A percentile compares a stretch with the other conserved stretches of the same genome.
Conservation (phyloP, 2,113 vertebrate species). For the Procavia capensis region DNA sequence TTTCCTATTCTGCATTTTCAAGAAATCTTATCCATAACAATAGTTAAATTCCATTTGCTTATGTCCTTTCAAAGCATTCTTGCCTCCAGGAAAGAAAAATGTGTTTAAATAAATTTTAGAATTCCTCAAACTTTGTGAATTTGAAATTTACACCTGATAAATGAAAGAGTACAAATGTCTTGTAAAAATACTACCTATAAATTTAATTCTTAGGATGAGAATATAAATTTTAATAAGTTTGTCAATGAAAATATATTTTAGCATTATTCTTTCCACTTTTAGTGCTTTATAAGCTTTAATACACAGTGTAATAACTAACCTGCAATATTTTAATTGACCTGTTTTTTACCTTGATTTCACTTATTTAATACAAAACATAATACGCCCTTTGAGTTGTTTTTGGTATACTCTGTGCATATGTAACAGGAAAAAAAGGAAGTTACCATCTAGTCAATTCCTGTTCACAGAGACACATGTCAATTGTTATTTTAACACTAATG, state of each 20-base stretch:
- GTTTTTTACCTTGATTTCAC: not conserved
- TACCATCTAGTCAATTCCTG: not conserved
- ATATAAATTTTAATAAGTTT: not conserved
- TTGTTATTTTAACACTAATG: no score
- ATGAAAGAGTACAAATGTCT: not conserved
- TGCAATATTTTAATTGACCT: not conserved
- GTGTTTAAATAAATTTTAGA: slow-evolving; percentile 49
- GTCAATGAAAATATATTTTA: not conserved
- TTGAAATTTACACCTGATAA: slow-evolving; percentile 29
- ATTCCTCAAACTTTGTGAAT: not conserved
- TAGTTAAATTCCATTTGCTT: slow-evolving; percentile 56
- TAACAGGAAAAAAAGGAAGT: not conserved
- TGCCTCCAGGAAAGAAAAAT: not conserved
- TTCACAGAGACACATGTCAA: not conserved
- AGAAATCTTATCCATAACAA: slow-evolving; percentile 63
- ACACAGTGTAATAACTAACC: not conserved
- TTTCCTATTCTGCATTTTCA: slow-evolving; percentile 20
- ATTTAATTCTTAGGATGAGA: not conserved
- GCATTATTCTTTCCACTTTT: not conserved
- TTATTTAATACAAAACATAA: not conserved
- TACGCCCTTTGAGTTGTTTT: not conserved
- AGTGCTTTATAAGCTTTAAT: not conserved
- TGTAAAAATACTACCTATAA: not conserved
- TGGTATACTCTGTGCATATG: not conserved
- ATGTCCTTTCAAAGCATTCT: slow-evolving; percentile 47